Evolutionary conservation across 2,888 invertebrate genomes (phyloP).

Genomic region (Ormyrus nitidulus): DNA sequence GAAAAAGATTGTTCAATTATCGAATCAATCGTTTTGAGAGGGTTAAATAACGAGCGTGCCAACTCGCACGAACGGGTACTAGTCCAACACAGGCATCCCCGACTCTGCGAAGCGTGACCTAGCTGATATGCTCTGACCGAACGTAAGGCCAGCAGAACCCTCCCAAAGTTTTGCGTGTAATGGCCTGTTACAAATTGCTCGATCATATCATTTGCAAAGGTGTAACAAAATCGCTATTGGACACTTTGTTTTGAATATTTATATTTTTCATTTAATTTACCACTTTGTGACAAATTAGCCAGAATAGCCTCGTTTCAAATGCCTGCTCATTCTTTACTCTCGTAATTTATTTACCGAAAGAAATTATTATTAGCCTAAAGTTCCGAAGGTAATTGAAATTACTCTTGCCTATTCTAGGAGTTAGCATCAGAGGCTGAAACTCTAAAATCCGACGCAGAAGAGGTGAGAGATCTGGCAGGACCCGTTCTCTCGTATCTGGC

Average conservation of each 20-base stretch:
- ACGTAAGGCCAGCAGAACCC: not conserved
- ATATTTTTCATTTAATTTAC: conserved; percentile 20
- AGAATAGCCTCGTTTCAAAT: too few relatives aligned
- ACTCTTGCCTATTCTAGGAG: conserved; percentile 77
- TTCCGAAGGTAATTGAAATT: too few relatives aligned
- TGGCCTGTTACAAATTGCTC: not conserved
- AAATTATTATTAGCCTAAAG: too few relatives aligned
- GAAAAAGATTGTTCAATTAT: conserved; percentile 25
- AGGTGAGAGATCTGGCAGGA: conserved; percentile 82
- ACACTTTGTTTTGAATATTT: not conserved
- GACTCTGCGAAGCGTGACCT: conserved; percentile 20
- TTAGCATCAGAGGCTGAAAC: conserved; percentile 84
- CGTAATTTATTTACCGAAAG: too few relatives aligned
- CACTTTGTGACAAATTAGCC: too few relatives aligned
- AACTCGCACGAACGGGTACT: conserved; percentile 38
- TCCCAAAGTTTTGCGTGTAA: conserved; percentile 5
- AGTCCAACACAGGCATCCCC: conserved; percentile 6
- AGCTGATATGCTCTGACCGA: not conserved
- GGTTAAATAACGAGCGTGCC: conserved; percentile 38
- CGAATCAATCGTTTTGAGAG: conserved; percentile 27
- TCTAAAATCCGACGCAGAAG: conserved; percentile 81
- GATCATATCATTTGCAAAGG: not conserved
- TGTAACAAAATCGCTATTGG: not conserved
- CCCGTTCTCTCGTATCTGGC: conserved; percentile 84
- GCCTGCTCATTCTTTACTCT: too few relatives aligned